These are phyloP conservation scores for Trichosurus vulpecula DNA, from an alignment of 2,797 vertebrate genomes.

Conservation along the genomic window DNA sequence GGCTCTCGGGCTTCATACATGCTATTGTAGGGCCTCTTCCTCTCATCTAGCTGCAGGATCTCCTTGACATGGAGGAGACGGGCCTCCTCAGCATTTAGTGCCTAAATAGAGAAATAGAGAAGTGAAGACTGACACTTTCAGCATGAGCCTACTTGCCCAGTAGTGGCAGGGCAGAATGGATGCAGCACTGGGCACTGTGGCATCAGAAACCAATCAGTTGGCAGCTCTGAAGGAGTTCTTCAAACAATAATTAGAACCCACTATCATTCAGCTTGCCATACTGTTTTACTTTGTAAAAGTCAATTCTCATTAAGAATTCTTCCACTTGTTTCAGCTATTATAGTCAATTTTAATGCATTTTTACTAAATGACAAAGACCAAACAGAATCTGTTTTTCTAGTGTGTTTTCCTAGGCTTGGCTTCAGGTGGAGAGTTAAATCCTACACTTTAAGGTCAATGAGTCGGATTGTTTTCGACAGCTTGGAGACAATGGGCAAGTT, in stretches of 20 bases:
- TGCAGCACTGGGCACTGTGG: not conserved
- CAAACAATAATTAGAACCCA: not conserved
- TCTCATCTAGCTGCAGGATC: slow-evolving; percentile 95
- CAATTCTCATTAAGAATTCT: slow-evolving; percentile 15
- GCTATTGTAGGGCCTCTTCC: slow-evolving; percentile 94
- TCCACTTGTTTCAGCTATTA: not conserved
- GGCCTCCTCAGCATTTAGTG: slow-evolving; percentile 95
- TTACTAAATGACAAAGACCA: slow-evolving; percentile 28
- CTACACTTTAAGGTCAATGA: not conserved
- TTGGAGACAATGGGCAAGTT: not conserved
- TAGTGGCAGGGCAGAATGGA: slow-evolving; percentile 23
- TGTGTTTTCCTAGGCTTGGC: not conserved
- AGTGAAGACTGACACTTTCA: not conserved
- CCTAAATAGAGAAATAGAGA: slow-evolving; percentile 83
- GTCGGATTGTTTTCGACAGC: not conserved
- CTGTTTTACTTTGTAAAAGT: slow-evolving; percentile 33
- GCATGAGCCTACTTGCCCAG: not conserved
- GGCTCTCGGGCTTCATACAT: slow-evolving; percentile 93
- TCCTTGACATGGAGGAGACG: slow-evolving; percentile 92
- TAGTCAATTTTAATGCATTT: slow-evolving; percentile 29
- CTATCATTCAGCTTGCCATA: not conserved
- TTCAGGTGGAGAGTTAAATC: not conserved
- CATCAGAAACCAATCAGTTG: slow-evolving; percentile 9
- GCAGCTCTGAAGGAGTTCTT: not conserved
- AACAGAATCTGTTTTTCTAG: slow-evolving; percentile 40